Base-by-base conservation (phyloP, 1,140 invertebrate genomes). In the Heterodera schachtii region DNA sequence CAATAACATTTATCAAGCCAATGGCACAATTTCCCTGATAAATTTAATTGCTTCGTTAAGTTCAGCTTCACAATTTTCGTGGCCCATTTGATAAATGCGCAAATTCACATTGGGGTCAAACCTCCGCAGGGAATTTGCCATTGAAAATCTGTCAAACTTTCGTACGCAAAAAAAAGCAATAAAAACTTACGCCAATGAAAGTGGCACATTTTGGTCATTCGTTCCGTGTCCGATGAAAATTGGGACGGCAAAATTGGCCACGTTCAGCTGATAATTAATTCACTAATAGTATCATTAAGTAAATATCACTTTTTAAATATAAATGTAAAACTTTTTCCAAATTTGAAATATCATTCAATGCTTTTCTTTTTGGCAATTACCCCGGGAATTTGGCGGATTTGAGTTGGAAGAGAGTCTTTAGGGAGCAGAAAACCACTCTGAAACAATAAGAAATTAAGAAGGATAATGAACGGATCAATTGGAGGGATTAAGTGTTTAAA, bases 361-460 rank as follows among this genome's bases (percentile, higher is more conserved):
- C 0, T 31, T 31, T 31, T 31, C 31, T 31, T 1, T 31, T 31
- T 31, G 31, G 31, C 31, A 31, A 31, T 31, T 46, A 71, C 69
- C 13, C 31, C 69, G n/a, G 69, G 69, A 16, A 71, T 71, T 41
- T 41, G 69, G 4, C 69, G 31, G 69, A 71, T 71, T 71, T 41
- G 69, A 4, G 31, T 41, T 19, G 69, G 69, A 11, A 71, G 11
- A 11, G 69, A 71, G 69, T 71, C 69, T 19, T 46, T 71, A 4
- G 69, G 69, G 69, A 71, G 69, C 69, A 71, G 69, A 46, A 71
- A 71, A 4, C 69, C 69, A 46, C 69, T 71, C 69, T 71, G 57
- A 64, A 64, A 31, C 31, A 31, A 31, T 1, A 31, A 31, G 31
- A 31, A 31, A 31, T 31, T 19, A 64, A 19, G 13, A 64, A 64